Evolutionary conservation across 1,140 invertebrate genomes (phyloP).

Genomic region (Drosophila saltans): DNA sequence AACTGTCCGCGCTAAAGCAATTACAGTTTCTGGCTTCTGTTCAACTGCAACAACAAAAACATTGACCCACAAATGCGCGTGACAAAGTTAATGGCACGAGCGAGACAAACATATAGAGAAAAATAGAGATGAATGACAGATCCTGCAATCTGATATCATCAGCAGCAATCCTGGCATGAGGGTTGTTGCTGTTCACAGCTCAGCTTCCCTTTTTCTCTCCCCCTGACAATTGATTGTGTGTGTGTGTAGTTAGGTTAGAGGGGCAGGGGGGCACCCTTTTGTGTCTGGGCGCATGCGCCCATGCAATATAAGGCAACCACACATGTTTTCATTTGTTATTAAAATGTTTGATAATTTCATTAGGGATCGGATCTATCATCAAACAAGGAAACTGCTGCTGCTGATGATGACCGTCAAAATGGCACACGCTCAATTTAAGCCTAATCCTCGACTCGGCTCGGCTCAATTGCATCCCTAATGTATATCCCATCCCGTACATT

Average conservation of each 20-base stretch:
- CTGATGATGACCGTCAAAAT: constrained; percentile 44
- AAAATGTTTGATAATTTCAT: constrained; percentile 83
- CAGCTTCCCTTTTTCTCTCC: constrained; percentile 40
- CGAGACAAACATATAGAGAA: neutral
- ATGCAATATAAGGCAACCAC: constrained; percentile 77
- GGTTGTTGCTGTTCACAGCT: constrained; percentile 19
- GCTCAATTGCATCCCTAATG: neutral
- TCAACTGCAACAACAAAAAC: neutral
- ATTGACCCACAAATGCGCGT: constrained; percentile 51
- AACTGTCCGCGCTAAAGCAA: constrained; percentile 41
- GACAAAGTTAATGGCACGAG: constrained; percentile 66
- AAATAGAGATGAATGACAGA: constrained; percentile 1
- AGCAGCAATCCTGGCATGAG: constrained; percentile 39
- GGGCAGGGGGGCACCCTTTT: constrained; percentile 34
- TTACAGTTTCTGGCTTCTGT: constrained; percentile 28
- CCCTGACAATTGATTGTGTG: too few relatives aligned
- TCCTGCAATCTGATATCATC: constrained; percentile 57
- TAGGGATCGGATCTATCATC: constrained; percentile 76
- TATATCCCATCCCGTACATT: neutral
- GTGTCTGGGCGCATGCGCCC: constrained; percentile 59
- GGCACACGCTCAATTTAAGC: constrained; percentile 82
- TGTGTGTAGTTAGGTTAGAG: too few relatives aligned
- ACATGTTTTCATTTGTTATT: constrained; percentile 83
- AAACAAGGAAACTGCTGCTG: constrained; percentile 33
- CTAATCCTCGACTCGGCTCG: constrained; percentile 53